Evolutionary conservation across 92 coral and sea anemone species (phyloP), one percentile per base, ranked within the genome.

Genomic region (Phymanthus crucifer): DNA sequence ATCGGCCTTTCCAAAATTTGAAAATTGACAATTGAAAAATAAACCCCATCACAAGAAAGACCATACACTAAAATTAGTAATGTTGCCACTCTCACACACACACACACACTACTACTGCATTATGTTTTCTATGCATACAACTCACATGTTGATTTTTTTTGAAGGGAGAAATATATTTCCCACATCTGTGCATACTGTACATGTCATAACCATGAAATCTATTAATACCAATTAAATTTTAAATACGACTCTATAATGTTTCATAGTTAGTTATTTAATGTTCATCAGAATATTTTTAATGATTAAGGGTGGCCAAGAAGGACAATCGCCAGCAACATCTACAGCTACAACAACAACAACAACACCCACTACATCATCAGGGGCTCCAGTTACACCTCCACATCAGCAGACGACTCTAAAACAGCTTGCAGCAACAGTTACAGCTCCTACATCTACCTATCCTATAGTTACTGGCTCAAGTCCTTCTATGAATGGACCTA

Each of bases 401-500:
- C 83, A 71, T 72, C 71, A 83, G 56, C 84, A 78, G 31, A 64
- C 84, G 13, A 72, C 84, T 9, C 48, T 79, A 70, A 79, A 70
- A 21, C 90, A 86, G 27, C 58, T 81, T 56, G 88, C 90, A 1
- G 79, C 91, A 38, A 83, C 88, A 73, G 79, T 81, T 36, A 70
- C 87, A 31, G 46, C 92, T 19, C 66, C 87, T 40, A 78, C 68
- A 0, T 70, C 90, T 31, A 74, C 89, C 36, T 78, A 89, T 67
- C 92, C 91, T 19, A 77, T 84, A 14, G 70, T 73, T 19, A 71
- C 90, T n/a, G 21, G 78, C 1, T 37, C 88, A 36, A 81, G 83
- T 9, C 35, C 90, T 14, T 9, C 84, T 13, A 66, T 87, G 72
- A 91, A 88, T 80, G 90, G 94, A 27, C 77, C 94, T 3, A 82